Evolutionary conservation across 1,140 invertebrate genomes (phyloP).

Genomic region (Drosophila eugracilis): DNA sequence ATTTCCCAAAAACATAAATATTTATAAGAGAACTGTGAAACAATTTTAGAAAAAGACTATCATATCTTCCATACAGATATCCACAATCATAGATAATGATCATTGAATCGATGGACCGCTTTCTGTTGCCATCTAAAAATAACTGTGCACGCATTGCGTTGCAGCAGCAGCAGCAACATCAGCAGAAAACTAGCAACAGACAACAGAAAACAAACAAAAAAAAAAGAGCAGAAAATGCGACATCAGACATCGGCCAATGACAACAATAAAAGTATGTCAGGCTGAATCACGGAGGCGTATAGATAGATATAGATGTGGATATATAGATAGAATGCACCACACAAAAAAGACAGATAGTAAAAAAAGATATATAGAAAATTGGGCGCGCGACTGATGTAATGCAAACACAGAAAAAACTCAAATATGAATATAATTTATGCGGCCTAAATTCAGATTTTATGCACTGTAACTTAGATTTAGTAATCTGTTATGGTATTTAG

Average conservation of each 20-base stretch:
- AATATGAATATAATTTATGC: conserved; percentile 11
- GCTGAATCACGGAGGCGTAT: conserved; percentile 73
- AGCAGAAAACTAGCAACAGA: conserved; percentile 4
- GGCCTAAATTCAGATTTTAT: conserved; percentile 7
- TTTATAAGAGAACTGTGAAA: neutral
- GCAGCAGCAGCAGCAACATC: neutral
- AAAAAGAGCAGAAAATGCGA: conserved; percentile 19
- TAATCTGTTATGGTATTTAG: neutral
- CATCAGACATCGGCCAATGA: conserved; percentile 63
- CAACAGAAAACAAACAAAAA: too few relatives aligned
- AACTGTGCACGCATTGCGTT: conserved; percentile 59
- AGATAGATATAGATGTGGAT: conserved; percentile 21
- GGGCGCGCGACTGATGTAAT: conserved; percentile 32
- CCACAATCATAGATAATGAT: too few relatives aligned
- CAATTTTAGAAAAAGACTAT: neutral
- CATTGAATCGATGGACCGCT: conserved; percentile 22
- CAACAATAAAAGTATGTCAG: conserved; percentile 75
- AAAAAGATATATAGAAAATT: conserved; percentile 13
- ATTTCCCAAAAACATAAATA: neutral
- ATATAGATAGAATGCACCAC: conserved; percentile 16
- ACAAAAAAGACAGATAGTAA: neutral
- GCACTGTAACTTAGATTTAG: conserved; percentile 4
- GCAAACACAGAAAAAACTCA: conserved; percentile 2
- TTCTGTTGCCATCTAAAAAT: conserved; percentile 51
- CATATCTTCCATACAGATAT: neutral